Conservation (phyloP, 35 echinoderm and acorn worm genomes). For the Stichopus chloronotus region DNA sequence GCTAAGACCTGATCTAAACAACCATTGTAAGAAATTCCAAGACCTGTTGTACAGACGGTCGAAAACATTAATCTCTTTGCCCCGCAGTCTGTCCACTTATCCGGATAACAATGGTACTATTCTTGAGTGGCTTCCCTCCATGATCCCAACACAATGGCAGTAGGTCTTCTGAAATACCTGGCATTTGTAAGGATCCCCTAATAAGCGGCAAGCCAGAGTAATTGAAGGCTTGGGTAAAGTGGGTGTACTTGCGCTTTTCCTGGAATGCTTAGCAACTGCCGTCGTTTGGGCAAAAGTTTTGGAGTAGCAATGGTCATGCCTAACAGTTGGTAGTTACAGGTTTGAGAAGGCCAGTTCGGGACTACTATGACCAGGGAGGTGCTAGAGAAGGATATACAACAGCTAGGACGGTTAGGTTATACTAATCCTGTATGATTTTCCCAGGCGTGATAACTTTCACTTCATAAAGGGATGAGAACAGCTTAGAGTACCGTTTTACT, state of each 20-base stretch:
- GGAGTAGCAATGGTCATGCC: constrained; percentile 35
- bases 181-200: constrained; percentile 54
- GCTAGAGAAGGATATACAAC: no score
- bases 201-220: constrained; percentile 59
- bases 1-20: constrained; percentile 26
- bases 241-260: constrained; percentile 41
- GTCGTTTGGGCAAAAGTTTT: background rate
- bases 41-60: constrained; percentile 7
- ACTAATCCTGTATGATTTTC: no score
- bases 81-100: constrained; percentile 58
- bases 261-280: background rate
- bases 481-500: no score
- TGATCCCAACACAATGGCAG: constrained; percentile 61
- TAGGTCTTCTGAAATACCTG: constrained; percentile 57
- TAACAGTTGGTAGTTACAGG: constrained; percentile 42
- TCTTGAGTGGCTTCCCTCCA: constrained; percentile 62
- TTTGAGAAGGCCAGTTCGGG: constrained; percentile 43
- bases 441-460: no score
- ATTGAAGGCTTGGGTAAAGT: background rate
- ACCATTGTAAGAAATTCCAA: constrained; percentile 23
- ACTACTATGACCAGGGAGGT: constrained; percentile 43
- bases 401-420: no score
- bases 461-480: no score
- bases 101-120: constrained; percentile 51
- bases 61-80: constrained; percentile 15